Conservation (phyloP, 2,888 invertebrate species). For the Tetranychus truncatus region DNA sequence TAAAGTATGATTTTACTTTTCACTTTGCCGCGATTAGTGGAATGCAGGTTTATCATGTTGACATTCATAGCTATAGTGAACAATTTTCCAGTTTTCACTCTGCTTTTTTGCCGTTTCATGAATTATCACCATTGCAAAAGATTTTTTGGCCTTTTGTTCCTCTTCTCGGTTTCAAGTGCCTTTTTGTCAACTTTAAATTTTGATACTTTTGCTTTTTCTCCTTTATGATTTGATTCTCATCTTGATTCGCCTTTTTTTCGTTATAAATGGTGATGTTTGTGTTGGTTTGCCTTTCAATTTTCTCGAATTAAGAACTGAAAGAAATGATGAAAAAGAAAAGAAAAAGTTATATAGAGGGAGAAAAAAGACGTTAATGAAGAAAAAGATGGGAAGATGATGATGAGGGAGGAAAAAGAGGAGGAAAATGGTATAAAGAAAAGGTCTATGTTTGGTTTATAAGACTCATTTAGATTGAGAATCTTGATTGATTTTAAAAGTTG, state of each 20-base stretch:
- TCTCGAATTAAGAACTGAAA: background rate
- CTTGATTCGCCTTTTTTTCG: background rate
- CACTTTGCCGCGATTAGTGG: too few species aligned
- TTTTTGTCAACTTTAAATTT: background rate
- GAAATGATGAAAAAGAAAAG: background rate
- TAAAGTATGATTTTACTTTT: too few species aligned
- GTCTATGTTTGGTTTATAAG: background rate
- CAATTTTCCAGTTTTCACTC: too few species aligned
- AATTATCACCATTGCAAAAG: too few species aligned
- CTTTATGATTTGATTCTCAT: background rate
- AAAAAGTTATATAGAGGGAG: background rate
- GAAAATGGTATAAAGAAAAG: background rate
- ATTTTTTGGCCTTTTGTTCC: too few species aligned
- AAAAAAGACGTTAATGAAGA: background rate
- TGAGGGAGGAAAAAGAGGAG: background rate
- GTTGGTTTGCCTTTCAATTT: background rate
- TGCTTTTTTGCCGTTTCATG: too few species aligned
- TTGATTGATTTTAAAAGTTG: background rate
- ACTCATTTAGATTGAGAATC: background rate
- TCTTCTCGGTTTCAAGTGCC: too few species aligned
- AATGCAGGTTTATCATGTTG: too few species aligned
- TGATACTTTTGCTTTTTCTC: background rate
- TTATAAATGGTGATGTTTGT: background rate
- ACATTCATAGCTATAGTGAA: too few species aligned
- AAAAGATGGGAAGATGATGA: background rate